Evolutionary conservation across 2,888 invertebrate genomes (phyloP).

Genomic region (Rutpela maculata): DNA sequence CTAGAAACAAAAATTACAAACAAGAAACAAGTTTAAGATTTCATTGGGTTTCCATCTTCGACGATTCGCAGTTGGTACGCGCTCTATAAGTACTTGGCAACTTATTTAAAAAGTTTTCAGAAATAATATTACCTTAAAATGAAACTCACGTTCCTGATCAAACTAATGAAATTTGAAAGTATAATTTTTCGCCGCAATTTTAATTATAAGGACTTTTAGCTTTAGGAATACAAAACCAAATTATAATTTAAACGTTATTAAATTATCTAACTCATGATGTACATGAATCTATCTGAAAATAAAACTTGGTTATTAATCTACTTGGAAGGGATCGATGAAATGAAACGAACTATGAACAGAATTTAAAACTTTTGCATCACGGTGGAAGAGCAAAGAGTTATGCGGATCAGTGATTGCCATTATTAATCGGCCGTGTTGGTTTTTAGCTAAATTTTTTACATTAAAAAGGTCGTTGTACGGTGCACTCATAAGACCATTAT

Average conservation of each 20-base stretch:
- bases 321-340: slow-evolving; percentile 22
- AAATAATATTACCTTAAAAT: slow-evolving; percentile 15
- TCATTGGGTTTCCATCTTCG: neutral
- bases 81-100: neutral
- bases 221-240: slow-evolving; percentile 16
- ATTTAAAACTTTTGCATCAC: slow-evolving; percentile 44
- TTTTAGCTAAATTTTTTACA: slow-evolving; percentile 32
- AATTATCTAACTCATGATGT: slow-evolving; percentile 17
- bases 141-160: slow-evolving; percentile 31
- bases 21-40: neutral
- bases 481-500: neutral
- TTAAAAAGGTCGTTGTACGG: slow-evolving; percentile 24
- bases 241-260: slow-evolving; percentile 15
- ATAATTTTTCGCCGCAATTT: slow-evolving; percentile 30
- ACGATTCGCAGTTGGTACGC: neutral
- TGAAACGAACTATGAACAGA: slow-evolving; percentile 46
- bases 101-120: slow-evolving; percentile 18
- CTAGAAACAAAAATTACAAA: too few relatives aligned
- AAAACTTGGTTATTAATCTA: slow-evolving; percentile 29
- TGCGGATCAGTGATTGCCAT: slow-evolving; percentile 37
- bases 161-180: slow-evolving; percentile 30
- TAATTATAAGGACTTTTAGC: slow-evolving; percentile 4
- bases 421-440: slow-evolving; percentile 44
- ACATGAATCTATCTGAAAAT: slow-evolving; percentile 19
- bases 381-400: slow-evolving; percentile 45